Conservation (phyloP, 1,140 invertebrate species). For the Zaprionus camerounensis region DNA sequence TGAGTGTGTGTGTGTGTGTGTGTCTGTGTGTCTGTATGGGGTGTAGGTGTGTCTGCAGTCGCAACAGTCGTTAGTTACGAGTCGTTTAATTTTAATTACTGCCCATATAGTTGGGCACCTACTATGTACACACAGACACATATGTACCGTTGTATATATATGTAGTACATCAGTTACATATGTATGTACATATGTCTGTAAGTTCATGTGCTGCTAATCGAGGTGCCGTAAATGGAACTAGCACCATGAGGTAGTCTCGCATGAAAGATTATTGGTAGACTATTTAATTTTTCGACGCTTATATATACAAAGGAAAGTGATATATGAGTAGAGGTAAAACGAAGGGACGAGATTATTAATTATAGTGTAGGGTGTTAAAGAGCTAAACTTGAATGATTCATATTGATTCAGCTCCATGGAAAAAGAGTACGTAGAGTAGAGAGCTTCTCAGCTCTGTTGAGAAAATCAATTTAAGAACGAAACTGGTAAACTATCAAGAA, state of each 20-base stretch:
- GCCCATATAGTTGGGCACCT: background rate
- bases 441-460: no score
- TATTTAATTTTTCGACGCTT: background rate
- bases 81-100: slow-evolving; percentile 19
- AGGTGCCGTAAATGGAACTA: slow-evolving; percentile 8
- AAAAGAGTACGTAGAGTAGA: no score
- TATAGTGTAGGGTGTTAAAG: background rate
- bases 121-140: background rate
- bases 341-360: background rate
- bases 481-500: background rate
- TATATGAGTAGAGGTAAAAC: background rate
- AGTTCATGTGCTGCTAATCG: slow-evolving; percentile 7
- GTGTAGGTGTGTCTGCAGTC: background rate
- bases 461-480: background rate
- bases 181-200: background rate
- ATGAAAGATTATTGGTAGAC: background rate
- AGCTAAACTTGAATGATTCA: background rate
- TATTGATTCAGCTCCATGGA: background rate
- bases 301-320: background rate
- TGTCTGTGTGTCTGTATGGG: background rate
- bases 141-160: background rate
- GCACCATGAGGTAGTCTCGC: background rate
- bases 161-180: background rate
- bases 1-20: no score
- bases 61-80: slow-evolving; percentile 19